Conservation (phyloP, 2,797 vertebrate species). For the Mormyrus proboscirostris region DNA sequence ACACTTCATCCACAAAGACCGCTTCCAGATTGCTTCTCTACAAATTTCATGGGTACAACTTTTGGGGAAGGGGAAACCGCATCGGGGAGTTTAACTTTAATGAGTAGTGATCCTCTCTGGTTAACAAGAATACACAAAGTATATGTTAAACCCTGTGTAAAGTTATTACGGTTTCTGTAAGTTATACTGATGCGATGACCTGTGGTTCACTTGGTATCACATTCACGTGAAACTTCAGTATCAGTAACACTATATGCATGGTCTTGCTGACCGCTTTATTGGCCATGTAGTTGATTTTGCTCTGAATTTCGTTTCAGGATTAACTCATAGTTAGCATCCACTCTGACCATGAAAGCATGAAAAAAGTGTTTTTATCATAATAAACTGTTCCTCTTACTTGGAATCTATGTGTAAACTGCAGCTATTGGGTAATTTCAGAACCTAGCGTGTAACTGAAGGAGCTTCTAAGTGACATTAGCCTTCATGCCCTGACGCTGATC, state of each 20-base stretch:
- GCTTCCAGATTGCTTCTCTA: neutral
- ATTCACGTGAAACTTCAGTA: neutral
- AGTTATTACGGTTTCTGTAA: neutral
- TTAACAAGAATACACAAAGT: neutral
- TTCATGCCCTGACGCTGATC: neutral
- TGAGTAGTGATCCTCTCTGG: neutral
- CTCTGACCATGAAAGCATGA: neutral
- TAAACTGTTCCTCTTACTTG: neutral
- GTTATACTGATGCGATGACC: neutral
- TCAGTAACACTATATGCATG: neutral
- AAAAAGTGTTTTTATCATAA: neutral
- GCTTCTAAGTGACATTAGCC: neutral
- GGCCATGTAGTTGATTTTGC: neutral
- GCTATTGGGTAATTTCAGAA: neutral
- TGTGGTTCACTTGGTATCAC: neutral
- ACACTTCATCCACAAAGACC: neutral
- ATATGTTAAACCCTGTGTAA: neutral
- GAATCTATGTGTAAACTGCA: neutral
- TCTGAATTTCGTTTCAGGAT: neutral
- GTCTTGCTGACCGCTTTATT: neutral
- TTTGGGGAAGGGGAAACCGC: neutral
- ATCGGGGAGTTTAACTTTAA: slow-evolving; percentile 3
- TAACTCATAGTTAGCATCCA: neutral
- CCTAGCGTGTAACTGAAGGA: neutral
- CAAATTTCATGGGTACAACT: slow-evolving; percentile 9